A percentile compares a stretch with the other conserved stretches of the same genome.
Evolutionary conservation across 2,113 vertebrate genomes (phyloP).

Genomic region (Ramphastos sulfuratus): DNA sequence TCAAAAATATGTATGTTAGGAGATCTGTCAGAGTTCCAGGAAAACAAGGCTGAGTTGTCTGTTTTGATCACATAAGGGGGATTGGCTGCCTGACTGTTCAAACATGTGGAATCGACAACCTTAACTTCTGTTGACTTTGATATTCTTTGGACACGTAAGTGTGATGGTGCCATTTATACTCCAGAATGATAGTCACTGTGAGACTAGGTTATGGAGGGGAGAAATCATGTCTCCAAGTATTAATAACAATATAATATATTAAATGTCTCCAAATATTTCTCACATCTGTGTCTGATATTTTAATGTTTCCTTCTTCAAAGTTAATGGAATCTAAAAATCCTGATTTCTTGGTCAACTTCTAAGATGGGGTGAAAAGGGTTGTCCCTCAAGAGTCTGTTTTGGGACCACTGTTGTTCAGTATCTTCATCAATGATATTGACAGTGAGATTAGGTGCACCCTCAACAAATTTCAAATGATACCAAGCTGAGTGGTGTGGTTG

Average conservation of each 20-base stretch:
- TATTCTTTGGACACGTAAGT: neutral
- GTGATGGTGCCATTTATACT: neutral
- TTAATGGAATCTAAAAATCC: neutral
- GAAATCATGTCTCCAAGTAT: neutral
- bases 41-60: accelerated
- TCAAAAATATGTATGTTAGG: neutral
- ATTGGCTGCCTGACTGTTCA: neutral
- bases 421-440: too few species aligned
- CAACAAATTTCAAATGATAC: too few species aligned
- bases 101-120: neutral
- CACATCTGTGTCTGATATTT: accelerated
- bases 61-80: neutral
- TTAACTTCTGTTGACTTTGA: neutral
- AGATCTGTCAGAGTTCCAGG: neutral
- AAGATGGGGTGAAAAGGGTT: too few species aligned
- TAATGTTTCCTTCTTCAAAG: neutral
- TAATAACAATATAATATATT: too few species aligned
- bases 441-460: too few species aligned
- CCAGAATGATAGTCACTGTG: neutral
- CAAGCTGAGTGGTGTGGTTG: too few species aligned
- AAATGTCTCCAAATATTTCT: neutral
- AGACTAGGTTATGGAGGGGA: neutral
- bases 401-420: too few species aligned
- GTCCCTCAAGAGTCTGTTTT: too few species aligned
- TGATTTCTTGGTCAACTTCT: neutral